Base-by-base conservation (phyloP, 1,140 invertebrate genomes). In the Halictus rubicundus region DNA sequence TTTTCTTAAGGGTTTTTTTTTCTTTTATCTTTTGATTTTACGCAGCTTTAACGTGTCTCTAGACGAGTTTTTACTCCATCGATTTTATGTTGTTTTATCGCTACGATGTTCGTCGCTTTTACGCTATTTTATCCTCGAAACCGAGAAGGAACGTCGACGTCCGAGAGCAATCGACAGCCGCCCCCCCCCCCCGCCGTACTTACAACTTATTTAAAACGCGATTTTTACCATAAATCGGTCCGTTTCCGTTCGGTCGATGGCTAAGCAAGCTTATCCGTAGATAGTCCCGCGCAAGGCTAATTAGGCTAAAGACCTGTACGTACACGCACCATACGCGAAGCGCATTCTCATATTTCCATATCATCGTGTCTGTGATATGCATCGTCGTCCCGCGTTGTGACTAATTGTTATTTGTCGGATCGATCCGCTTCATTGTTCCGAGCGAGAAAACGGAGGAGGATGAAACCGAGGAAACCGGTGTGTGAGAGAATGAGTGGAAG, bases 291-390 rank as follows among this genome's bases (percentile, higher is more conserved):
- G 61, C 25, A 21, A n/a, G 42, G 42, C 42, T 46, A 46, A 12
- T 46, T 42, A 9, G 42, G 42, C 42, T 12, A 14, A 46, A 46
- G 27, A 71, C 68, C 54, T 60, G 63, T 69, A 66, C 57, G 65
- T 64, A 68, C 57, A 85, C 46, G 78, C 57, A 72, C 70, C 21
- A 63, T 54, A 57, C 21, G 69, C 71, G 60, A 85, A 59, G 57
- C 74, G 60, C 72, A 68, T 60, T 66, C 79, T 81, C 80, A 70
- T n/a, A n/a, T 83, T 79, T 63, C 63, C 82, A 65, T 81, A 87
- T 88, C 78, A 85, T 89, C 78, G 85, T 86, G 82, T 87, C 89
- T 90, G 89, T 90, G 89, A 90, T 90, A 90, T 88, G 80, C 86
- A 89, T 88, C 76, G 27, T 83, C 72, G 68, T 78, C 57, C 61